Percentiles rank a stretch among this genome's conserved stretches.
Evolutionary conservation across 2,113 vertebrate species (phyloP).

Genomic region (Pelusios castaneus): DNA sequence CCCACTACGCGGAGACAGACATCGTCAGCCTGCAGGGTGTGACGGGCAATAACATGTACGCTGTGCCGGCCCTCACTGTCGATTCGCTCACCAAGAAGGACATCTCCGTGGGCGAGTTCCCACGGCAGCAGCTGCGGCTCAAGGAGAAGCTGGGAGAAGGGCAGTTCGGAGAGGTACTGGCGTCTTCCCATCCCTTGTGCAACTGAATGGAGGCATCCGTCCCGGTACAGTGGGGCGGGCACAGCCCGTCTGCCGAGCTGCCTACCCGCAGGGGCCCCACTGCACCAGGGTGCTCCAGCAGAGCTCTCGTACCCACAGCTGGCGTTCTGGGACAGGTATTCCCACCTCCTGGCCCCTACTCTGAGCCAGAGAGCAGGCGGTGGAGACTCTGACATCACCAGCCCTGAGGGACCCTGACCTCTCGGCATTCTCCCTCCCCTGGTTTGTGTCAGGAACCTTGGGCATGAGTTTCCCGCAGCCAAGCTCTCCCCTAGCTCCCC

Average conservation of each 20-base stretch:
- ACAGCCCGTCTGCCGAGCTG: neutral
- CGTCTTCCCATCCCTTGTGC: no score
- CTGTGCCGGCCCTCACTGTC: slow-evolving; percentile 84
- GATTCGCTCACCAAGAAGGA: slow-evolving; percentile 87
- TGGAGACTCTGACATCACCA: neutral
- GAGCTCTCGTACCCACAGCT: neutral
- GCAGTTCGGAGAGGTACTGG: slow-evolving; percentile 85
- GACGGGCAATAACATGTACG: slow-evolving; percentile 88
- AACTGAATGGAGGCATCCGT: no score
- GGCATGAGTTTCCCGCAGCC: neutral
- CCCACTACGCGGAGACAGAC: slow-evolving; percentile 87
- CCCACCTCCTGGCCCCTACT: neutral
- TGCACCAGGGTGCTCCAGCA: neutral
- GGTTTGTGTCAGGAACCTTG: neutral
- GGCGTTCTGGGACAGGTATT: neutral
- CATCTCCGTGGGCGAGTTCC: slow-evolving; percentile 85
- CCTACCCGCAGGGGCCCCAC: neutral
- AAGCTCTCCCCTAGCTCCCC: neutral
- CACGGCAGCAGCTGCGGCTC: slow-evolving; percentile 80
- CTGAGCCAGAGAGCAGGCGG: neutral
- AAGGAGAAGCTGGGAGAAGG: slow-evolving; percentile 88
- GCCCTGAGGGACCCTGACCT: neutral
- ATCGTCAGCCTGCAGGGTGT: slow-evolving; percentile 86
- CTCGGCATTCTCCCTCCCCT: neutral
- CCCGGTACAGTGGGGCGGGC: neutral